Percentiles rank a stretch among this genome's conserved stretches.
Evolutionary conservation across 2,113 vertebrate genomes (phyloP).

Genomic region (Ia io): DNA sequence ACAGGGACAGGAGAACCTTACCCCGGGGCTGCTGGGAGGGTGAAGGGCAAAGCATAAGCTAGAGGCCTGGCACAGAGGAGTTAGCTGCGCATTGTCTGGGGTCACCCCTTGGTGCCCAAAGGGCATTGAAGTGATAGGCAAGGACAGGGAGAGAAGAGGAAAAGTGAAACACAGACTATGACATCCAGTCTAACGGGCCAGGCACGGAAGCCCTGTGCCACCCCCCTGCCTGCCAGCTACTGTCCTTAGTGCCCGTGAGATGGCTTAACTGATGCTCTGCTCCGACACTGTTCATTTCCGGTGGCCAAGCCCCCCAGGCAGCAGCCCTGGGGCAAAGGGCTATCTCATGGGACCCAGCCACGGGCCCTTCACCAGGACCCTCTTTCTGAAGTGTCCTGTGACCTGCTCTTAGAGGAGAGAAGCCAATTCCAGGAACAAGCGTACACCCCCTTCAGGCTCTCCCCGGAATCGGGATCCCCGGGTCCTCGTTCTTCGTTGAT

Average conservation of each 20-base stretch:
- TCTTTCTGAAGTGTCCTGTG: not conserved
- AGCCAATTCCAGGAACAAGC: not conserved
- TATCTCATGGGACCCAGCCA: not conserved
- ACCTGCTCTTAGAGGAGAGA: not conserved
- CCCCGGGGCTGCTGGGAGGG: not conserved
- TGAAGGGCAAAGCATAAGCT: not conserved
- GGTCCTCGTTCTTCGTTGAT: accelerated
- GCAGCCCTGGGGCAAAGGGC: not conserved
- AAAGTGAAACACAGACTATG: too few species aligned
- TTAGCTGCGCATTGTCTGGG: accelerated
- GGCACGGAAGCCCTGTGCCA: not conserved
- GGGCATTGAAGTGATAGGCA: not conserved
- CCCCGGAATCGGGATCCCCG: accelerated
- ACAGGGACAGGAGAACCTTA: not conserved
- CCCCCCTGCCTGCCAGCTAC: accelerated
- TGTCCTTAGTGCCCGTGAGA: not conserved
- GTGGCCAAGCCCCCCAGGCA: too few species aligned
- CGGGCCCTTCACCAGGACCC: not conserved
- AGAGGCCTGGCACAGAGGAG: accelerated
- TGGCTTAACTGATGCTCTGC: not conserved
- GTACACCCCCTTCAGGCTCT: not conserved
- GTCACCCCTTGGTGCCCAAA: not conserved
- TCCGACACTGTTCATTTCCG: not conserved
- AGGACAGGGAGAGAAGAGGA: not conserved
- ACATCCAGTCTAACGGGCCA: too few species aligned